Evolutionary conservation across 2,888 invertebrate genomes (phyloP).

Genomic region (Lysandra coridon): DNA sequence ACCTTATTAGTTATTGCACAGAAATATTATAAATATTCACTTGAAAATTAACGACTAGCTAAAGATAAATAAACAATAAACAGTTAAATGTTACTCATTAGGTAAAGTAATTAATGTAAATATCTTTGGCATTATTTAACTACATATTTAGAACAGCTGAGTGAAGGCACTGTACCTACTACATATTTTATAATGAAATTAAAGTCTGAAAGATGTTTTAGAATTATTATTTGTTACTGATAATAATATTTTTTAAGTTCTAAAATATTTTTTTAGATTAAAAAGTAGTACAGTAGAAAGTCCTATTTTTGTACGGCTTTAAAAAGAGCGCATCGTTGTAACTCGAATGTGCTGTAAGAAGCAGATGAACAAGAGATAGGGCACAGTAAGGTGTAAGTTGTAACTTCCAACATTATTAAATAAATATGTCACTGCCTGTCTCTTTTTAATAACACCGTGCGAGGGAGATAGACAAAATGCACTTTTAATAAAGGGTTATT

Average conservation of each 20-base stretch:
- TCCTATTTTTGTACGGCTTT: neutral
- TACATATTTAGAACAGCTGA: neutral
- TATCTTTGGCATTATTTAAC: neutral
- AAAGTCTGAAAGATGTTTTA: neutral
- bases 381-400: conserved; percentile 52
- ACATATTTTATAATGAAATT: neutral
- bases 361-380: conserved; percentile 55
- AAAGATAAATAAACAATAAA: neutral
- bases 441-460: conserved; percentile 44
- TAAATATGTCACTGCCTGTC: conserved; percentile 60
- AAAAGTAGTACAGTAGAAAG: neutral
- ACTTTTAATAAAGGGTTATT: conserved; percentile 29
- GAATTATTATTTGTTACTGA: too few species aligned
- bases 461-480: conserved; percentile 51
- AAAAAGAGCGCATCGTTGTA: conserved; percentile 47
- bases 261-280: too few species aligned
- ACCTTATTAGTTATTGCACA: neutral
- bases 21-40: neutral
- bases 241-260: too few species aligned
- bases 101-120: neutral
- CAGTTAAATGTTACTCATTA: neutral
- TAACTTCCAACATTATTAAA: conserved; percentile 62
- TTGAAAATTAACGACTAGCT: neutral
- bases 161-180: neutral
- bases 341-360: conserved; percentile 44